Percentiles rank a stretch among this genome's conserved stretches.
Conservation (phyloP, 92 coral and sea anemone species). For the Actinernus sp. region DNA sequence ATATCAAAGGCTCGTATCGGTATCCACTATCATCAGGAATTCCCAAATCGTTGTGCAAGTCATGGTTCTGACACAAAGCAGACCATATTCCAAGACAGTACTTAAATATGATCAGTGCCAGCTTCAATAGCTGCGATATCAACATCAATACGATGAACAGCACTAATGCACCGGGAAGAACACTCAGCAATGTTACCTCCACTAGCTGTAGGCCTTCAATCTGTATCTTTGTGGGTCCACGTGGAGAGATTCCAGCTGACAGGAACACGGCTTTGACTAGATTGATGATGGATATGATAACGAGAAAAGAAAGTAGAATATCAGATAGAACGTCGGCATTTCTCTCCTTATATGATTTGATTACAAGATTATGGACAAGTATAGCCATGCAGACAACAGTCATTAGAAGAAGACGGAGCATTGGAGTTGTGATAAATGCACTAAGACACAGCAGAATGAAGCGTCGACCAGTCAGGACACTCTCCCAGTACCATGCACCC, state of each 20-base stretch:
- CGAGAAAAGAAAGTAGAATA: slow-evolving; percentile 30
- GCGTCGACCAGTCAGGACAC: slow-evolving; percentile 72
- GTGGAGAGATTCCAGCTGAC: slow-evolving; percentile 49
- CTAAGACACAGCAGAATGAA: slow-evolving; percentile 56
- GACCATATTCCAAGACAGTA: no score
- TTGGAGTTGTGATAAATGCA: slow-evolving; percentile 46
- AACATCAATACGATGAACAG: slow-evolving; percentile 21
- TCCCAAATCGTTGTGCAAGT: no score
- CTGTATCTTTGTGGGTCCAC: slow-evolving; percentile 21
- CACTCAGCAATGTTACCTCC: slow-evolving; percentile 32
- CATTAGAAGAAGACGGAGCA: slow-evolving; percentile 60
- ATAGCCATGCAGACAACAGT: slow-evolving; percentile 32
- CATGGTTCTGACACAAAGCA: no score
- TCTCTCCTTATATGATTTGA: slow-evolving; percentile 44
- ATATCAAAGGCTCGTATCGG: no score
- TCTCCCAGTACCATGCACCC: slow-evolving; percentile 74
- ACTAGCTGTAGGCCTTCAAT: slow-evolving; percentile 36
- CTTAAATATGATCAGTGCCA: no score
- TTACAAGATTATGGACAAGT: slow-evolving; percentile 52
- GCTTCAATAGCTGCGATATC: slow-evolving; percentile 41
- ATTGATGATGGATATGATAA: slow-evolving; percentile 56
- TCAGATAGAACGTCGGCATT: slow-evolving; percentile 56
- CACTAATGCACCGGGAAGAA: slow-evolving; percentile 24
- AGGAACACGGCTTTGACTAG: slow-evolving; percentile 57
- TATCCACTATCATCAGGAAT: no score